A percentile compares a stretch with the other conserved stretches of the same genome.
phyloP scores from a whole-genome alignment of 2,113 vertebrate genomes.

The Sturnira hondurensis region DNA sequence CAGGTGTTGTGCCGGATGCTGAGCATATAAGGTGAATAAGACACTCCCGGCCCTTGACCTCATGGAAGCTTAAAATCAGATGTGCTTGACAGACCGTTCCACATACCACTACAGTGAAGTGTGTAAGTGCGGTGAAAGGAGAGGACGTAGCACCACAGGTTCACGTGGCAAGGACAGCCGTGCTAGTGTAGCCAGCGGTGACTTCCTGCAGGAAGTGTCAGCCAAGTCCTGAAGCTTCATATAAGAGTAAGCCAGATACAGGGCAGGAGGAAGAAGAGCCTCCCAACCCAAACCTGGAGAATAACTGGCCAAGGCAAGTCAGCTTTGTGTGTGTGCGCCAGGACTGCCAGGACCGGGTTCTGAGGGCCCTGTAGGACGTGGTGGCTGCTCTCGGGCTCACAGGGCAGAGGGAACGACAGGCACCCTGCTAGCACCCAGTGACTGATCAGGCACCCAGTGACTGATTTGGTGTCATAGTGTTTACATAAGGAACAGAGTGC shows the following conservation, averaged over 20 bases:
- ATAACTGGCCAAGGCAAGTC: not conserved
- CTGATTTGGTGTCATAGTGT: not conserved
- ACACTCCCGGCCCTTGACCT: not conserved
- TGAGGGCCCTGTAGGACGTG: not conserved
- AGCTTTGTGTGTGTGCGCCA: not conserved
- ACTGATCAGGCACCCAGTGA: not conserved
- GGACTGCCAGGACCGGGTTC: not conserved
- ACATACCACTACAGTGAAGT: not conserved
- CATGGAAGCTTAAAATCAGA: not conserved
- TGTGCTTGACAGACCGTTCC: not conserved
- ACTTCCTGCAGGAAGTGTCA: not conserved
- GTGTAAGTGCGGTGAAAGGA: not conserved
- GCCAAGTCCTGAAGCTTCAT: not conserved
- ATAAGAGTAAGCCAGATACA: not conserved
- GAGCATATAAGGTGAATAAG: not conserved
- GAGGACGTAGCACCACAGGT: not conserved
- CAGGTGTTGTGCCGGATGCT: not conserved
- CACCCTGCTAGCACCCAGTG: fast-evolving
- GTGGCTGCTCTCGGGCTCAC: not conserved
- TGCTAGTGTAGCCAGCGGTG: not conserved
- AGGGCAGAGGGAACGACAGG: not conserved
- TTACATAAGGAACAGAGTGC: not conserved
- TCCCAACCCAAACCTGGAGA: not conserved
- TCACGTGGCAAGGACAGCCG: not conserved
- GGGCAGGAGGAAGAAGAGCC: not conserved